A percentile compares a stretch with the other conserved stretches of the same genome.
These are phyloP conservation scores for Kryptolebias marmoratus DNA, from an alignment of 2,113 vertebrate species.

Conservation along the genomic window DNA sequence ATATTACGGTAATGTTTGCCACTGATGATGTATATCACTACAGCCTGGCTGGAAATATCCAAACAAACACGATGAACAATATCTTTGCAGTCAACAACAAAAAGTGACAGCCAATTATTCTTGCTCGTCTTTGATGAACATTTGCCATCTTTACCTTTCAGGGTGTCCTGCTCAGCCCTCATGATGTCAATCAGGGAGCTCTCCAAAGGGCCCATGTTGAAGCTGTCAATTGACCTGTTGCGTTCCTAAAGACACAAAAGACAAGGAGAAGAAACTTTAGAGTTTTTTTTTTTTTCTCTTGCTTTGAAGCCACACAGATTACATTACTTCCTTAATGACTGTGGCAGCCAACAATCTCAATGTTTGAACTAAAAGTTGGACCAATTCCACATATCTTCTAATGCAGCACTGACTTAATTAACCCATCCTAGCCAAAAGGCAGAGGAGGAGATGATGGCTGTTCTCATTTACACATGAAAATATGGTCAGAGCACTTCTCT, in stretches of 20 bases:
- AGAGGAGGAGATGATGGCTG: not conserved
- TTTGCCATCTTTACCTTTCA: slow-evolving; percentile 88
- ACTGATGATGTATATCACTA: too few relatives aligned
- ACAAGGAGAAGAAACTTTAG: slow-evolving; percentile 34
- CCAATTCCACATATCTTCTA: slow-evolving; percentile 4
- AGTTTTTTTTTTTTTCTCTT: not conserved
- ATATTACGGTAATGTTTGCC: too few relatives aligned
- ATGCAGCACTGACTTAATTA: slow-evolving; percentile 13
- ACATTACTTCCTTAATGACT: not conserved
- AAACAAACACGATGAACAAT: not conserved
- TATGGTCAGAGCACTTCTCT: not conserved
- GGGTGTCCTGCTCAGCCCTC: slow-evolving; percentile 98
- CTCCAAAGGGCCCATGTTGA: slow-evolving; percentile 98
- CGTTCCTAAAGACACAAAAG: slow-evolving; percentile 86
- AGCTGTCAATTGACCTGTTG: slow-evolving; percentile 92
- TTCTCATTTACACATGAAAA: slow-evolving; percentile 11
- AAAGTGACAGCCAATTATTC: not conserved
- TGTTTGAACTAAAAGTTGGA: not conserved
- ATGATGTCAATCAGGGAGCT: slow-evolving; percentile 99
- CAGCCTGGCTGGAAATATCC: not conserved
- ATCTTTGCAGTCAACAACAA: not conserved
- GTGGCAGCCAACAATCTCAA: not conserved
- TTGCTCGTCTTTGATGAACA: slow-evolving; percentile 6
- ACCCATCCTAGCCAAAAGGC: not conserved
- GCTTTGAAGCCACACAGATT: not conserved